Evolutionary conservation across 2,113 vertebrate species (phyloP).

Genomic region (Melanerpes aurifrons): DNA sequence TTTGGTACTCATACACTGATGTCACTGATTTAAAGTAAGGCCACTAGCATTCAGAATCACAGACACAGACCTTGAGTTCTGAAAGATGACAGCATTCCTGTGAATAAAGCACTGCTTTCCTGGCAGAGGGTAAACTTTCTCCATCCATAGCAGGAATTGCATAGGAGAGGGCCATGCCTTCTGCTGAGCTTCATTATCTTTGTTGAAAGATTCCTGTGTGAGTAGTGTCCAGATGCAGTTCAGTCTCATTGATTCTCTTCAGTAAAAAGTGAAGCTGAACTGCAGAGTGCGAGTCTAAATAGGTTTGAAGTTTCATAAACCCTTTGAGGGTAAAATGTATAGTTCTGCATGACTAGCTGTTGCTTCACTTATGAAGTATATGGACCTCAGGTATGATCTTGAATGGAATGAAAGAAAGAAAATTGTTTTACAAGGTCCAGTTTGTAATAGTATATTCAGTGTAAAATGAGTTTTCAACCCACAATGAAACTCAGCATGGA

Average conservation of each 20-base stretch:
- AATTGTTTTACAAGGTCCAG: not conserved
- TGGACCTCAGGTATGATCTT: not conserved
- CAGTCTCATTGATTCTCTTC: not conserved
- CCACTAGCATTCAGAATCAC: not conserved
- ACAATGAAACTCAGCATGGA: not conserved
- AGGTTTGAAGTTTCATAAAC: not conserved
- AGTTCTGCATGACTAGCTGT: not conserved
- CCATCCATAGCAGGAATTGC: not conserved
- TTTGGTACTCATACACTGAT: not conserved
- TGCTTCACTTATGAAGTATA: not conserved
- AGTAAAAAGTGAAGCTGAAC: not conserved
- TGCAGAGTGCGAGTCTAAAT: not conserved
- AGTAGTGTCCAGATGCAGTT: not conserved
- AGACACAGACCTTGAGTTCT: not conserved
- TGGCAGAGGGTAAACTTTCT: not conserved
- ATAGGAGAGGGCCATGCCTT: not conserved
- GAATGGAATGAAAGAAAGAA: constrained; percentile 13
- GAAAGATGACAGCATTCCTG: not conserved
- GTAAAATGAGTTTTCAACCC: not conserved
- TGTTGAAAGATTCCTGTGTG: not conserved
- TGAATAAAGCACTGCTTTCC: not conserved
- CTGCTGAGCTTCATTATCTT: not conserved
- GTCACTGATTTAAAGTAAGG: not conserved
- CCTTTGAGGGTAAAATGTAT: not conserved
- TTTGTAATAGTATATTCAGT: not conserved